phyloP scores from a whole-genome alignment of 2,888 invertebrate genomes.

The Cryptocheilus praepositus region DNA sequence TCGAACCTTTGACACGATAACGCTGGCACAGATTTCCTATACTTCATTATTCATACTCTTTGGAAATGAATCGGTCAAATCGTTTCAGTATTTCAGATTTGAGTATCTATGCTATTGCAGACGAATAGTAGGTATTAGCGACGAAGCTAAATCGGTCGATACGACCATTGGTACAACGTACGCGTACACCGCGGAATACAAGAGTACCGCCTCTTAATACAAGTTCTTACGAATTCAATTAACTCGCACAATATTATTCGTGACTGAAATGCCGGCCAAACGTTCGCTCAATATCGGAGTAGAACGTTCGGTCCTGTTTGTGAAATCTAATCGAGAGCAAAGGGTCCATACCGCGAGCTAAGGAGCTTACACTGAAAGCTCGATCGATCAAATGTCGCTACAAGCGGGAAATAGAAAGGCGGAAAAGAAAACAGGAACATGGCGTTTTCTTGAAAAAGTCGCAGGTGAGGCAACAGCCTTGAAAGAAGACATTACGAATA shows the following conservation, averaged over 20 bases:
- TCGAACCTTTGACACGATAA: too few relatives aligned
- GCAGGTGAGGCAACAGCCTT: not conserved
- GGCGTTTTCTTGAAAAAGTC: constrained; percentile 25
- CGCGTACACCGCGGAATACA: too few relatives aligned
- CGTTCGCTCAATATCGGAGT: constrained; percentile 52
- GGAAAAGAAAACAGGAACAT: constrained; percentile 5
- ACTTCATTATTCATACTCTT: too few relatives aligned
- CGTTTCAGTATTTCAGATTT: too few relatives aligned
- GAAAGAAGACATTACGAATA: too few relatives aligned
- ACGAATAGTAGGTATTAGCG: too few relatives aligned
- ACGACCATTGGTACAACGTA: too few relatives aligned
- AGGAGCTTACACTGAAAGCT: constrained; percentile 44
- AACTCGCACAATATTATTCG: constrained; percentile 62
- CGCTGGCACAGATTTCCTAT: too few relatives aligned
- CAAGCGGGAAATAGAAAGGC: constrained; percentile 27
- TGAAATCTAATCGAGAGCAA: constrained; percentile 43
- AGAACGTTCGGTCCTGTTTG: constrained; percentile 6
- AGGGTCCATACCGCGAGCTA: constrained; percentile 40
- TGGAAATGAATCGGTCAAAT: too few relatives aligned
- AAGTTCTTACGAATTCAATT: constrained; percentile 58
- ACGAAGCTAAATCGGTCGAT: too few relatives aligned
- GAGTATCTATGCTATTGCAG: too few relatives aligned
- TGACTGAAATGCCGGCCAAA: constrained; percentile 59
- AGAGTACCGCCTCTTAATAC: not conserved
- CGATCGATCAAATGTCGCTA: constrained; percentile 46